These are phyloP conservation scores for Crambe crambe DNA, from an alignment of 37 sponge, comb jelly and placozoan species.

Conservation along the genomic window DNA sequence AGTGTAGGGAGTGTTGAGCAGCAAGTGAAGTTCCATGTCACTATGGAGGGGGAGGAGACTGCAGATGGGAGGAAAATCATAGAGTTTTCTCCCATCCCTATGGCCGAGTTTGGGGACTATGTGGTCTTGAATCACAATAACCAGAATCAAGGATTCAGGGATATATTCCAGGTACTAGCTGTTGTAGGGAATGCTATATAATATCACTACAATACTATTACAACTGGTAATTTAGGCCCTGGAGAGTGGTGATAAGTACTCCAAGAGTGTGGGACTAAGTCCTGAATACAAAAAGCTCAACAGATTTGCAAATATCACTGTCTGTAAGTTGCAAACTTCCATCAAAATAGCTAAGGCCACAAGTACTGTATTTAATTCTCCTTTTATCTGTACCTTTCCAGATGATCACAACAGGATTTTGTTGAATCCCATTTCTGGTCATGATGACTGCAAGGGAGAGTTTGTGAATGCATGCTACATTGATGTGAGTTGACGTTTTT, in stretches of 20 bases:
- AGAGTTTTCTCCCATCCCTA: background rate
- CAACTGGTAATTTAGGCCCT: too few species aligned
- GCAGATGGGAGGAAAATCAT: background rate
- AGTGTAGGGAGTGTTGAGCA: constrained; percentile 14
- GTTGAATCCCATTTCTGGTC: constrained; percentile 36
- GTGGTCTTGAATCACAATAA: constrained; percentile 10
- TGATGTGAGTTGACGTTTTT: constrained; percentile 56
- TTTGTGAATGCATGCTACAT: constrained; percentile 80
- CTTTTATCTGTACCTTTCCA: too few species aligned
- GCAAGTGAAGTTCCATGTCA: constrained; percentile 23
- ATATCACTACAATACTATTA: background rate
- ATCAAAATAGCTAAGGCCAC: too few species aligned
- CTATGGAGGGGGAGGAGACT: constrained; percentile 15
- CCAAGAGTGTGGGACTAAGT: too few species aligned
- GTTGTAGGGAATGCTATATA: background rate
- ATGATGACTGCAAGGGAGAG: constrained; percentile 48
- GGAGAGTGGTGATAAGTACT: too few species aligned
- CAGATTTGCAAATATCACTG: too few species aligned
- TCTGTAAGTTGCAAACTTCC: too few species aligned
- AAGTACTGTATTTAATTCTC: too few species aligned
- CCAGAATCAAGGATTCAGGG: constrained; percentile 16
- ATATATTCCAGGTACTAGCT: constrained; percentile 19
- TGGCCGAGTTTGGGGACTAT: constrained; percentile 31
- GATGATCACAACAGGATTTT: constrained; percentile 73
- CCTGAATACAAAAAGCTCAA: too few species aligned